phyloP scores from a whole-genome alignment of 2,113 vertebrate genomes.

The Cinclus mexicanus region DNA sequence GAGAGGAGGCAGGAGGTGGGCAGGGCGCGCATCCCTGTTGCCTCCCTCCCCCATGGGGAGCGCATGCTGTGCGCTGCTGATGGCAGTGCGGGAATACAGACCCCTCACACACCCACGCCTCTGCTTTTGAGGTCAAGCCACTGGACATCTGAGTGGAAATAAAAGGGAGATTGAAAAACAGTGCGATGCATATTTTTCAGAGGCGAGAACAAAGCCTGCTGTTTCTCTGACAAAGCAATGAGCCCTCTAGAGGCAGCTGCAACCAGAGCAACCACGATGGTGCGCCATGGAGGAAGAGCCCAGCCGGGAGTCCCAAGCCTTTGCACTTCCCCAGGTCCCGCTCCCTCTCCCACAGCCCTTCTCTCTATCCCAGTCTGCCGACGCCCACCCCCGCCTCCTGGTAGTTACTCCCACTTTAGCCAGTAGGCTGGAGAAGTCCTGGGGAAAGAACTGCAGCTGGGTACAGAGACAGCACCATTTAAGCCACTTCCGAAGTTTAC shows the following conservation, averaged over 20 bases:
- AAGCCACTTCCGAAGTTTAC: neutral
- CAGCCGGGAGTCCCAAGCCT: neutral
- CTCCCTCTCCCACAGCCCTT: neutral
- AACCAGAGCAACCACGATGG: neutral
- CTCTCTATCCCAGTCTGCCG: neutral
- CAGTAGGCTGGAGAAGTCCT: neutral
- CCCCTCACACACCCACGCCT: neutral
- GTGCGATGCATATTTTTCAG: neutral
- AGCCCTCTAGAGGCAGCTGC: slow-evolving; percentile 59
- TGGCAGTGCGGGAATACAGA: neutral
- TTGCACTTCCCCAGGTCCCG: neutral
- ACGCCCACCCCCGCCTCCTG: neutral
- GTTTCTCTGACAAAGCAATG: neutral
- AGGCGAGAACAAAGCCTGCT: neutral
- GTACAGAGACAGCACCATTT: neutral
- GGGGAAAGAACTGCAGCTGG: neutral
- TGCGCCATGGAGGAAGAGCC: rapidly evolving
- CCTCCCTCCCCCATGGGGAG: no score
- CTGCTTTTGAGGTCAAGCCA: neutral
- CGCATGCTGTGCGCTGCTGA: rapidly evolving
- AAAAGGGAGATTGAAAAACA: neutral
- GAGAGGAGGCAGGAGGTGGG: neutral
- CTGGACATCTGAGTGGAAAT: neutral
- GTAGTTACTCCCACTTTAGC: rapidly evolving
- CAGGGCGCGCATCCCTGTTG: neutral